phyloP scores from a whole-genome alignment of 2,888 invertebrate species.

The Hypolimnas misippus region DNA sequence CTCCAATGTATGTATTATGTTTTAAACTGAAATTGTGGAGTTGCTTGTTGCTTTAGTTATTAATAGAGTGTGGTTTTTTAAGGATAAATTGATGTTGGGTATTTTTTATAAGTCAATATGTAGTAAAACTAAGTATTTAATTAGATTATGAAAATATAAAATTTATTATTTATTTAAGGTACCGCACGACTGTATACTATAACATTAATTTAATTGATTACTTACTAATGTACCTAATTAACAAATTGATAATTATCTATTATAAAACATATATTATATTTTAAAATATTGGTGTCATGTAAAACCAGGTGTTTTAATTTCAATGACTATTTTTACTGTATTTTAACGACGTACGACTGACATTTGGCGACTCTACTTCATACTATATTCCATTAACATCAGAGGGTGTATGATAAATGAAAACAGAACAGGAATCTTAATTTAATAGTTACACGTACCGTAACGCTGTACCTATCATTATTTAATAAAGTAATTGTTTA shows the following conservation, averaged over 20 bases:
- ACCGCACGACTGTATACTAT: no score
- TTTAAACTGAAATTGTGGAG: constrained; percentile 47
- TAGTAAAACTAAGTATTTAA: no score
- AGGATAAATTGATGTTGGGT: background rate
- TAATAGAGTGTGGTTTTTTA: background rate
- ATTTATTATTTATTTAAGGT: no score
- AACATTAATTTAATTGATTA: no score
- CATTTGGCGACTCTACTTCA: constrained; percentile 46
- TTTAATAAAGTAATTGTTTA: constrained; percentile 48
- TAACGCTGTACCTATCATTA: constrained; percentile 58
- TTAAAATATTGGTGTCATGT: no score
- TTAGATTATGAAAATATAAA: no score
- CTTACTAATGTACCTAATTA: no score
- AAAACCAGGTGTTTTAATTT: no score
- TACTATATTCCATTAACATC: constrained; percentile 50
- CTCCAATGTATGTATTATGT: constrained; percentile 60
- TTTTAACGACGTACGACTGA: no score
- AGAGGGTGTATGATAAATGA: constrained; percentile 64
- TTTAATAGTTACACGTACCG: constrained; percentile 49
- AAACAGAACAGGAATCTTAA: constrained; percentile 67
- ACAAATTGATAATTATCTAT: no score
- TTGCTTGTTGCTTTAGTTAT: background rate
- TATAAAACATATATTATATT: no score
- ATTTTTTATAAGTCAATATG: background rate
- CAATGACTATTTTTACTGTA: no score